These are phyloP conservation scores for Scaptodrosophila lebanonensis DNA, from an alignment of 1,140 invertebrate species.

Conservation along the genomic window DNA sequence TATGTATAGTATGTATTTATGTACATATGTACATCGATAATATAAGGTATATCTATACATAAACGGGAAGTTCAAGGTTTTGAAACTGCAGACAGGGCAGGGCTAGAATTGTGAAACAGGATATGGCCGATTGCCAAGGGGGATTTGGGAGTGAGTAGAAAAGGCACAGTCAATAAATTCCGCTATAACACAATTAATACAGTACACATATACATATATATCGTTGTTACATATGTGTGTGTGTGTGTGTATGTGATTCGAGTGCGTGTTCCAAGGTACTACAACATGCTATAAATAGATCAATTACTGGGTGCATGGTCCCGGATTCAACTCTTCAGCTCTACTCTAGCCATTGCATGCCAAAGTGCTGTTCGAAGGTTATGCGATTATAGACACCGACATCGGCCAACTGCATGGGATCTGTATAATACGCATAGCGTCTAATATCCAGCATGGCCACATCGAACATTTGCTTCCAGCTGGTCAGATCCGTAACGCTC, in stretches of 20 bases:
- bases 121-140: not conserved
- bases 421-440: constrained; percentile 65
- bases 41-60: constrained; percentile 12
- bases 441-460: constrained; percentile 64
- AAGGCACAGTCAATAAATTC: constrained; percentile 51
- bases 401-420: constrained; percentile 66
- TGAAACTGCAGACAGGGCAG: no score
- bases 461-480: constrained; percentile 74
- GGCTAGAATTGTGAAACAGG: not conserved
- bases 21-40: not conserved
- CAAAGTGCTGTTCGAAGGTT: constrained; percentile 66
- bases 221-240: constrained; percentile 12
- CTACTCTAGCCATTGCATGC: constrained; percentile 70
- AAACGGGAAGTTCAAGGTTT: no score
- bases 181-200: constrained; percentile 10
- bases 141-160: not conserved
- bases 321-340: not conserved
- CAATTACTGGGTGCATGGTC: no score
- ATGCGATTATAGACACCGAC: constrained; percentile 64
- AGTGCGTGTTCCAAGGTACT: constrained; percentile 6
- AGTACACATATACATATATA: constrained; percentile 22
- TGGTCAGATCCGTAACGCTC: constrained; percentile 69
- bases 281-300: no score
- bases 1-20: constrained; percentile 1
- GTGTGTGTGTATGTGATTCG: not conserved